phyloP scores from a whole-genome alignment of 2,888 invertebrate genomes.

The Oscheius sp. region DNA sequence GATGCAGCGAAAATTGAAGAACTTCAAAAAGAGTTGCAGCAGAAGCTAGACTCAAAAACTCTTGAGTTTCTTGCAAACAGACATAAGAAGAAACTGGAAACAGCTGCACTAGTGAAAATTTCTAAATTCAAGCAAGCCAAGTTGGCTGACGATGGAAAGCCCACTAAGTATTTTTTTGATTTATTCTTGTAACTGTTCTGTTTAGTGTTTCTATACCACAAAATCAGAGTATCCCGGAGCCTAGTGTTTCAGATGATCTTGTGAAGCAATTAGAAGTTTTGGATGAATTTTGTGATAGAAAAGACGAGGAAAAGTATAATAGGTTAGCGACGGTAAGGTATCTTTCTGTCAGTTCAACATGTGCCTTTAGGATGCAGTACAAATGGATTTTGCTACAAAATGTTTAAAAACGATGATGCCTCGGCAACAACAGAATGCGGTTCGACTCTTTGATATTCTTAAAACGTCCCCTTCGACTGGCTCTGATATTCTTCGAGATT shows the following conservation, averaged over 20 bases:
- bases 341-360: not conserved
- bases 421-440: constrained; percentile 57
- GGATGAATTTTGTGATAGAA: constrained; percentile 44
- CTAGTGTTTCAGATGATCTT: constrained; percentile 41
- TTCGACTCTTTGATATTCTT: constrained; percentile 60
- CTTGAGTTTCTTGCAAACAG: constrained; percentile 54
- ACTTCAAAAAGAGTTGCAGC: constrained; percentile 48
- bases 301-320: constrained; percentile 55
- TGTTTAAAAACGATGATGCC: constrained; percentile 50
- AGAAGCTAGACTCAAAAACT: constrained; percentile 52
- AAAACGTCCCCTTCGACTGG: constrained; percentile 32
- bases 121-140: constrained; percentile 35
- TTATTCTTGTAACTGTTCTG: too few relatives aligned
- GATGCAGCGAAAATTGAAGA: constrained; percentile 48
- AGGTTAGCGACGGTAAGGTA: constrained; percentile 60
- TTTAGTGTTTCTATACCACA: not conserved
- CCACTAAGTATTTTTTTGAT: too few relatives aligned
- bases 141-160: not conserved
- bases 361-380: constrained; percentile 60
- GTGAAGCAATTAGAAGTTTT: constrained; percentile 65
- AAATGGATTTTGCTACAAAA: constrained; percentile 64
- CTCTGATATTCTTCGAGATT: constrained; percentile 43
- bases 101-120: constrained; percentile 17
- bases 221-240: not conserved
- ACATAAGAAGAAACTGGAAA: constrained; percentile 30